These are phyloP conservation scores for Aptenodytes patagonicus DNA, from an alignment of 2,113 vertebrate genomes.

Conservation along the genomic window DNA sequence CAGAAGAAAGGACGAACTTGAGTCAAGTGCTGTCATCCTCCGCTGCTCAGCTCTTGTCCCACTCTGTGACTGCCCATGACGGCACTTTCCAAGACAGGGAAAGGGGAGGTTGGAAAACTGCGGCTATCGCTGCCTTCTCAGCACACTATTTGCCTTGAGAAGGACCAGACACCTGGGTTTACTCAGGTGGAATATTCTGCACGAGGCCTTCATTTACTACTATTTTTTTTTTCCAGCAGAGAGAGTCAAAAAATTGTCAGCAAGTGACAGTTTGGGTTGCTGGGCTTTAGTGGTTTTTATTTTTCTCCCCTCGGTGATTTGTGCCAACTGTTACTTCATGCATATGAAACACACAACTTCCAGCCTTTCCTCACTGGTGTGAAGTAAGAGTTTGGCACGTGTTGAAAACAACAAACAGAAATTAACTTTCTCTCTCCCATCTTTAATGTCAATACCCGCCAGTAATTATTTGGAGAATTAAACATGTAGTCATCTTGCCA, in stretches of 20 bases:
- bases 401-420: constrained; percentile 30
- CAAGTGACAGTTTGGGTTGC: not conserved
- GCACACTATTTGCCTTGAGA: not conserved
- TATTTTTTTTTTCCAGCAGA: not conserved
- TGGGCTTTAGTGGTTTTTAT: constrained; percentile 1
- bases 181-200: not conserved
- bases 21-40: not conserved
- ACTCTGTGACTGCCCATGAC: not conserved
- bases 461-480: constrained; percentile 32
- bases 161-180: not conserved
- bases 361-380: constrained; percentile 10
- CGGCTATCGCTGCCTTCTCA: not conserved
- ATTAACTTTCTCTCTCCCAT: not conserved
- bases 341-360: constrained; percentile 9
- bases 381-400: constrained; percentile 29
- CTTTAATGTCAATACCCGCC: not conserved
- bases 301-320: not conserved
- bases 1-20: not conserved
- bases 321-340: constrained; percentile 38
- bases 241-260: not conserved
- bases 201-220: not conserved
- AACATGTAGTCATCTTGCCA: not conserved
- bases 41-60: not conserved
- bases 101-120: not conserved
- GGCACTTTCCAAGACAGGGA: rapidly evolving